Conservation (phyloP, 2,888 invertebrate genomes). For the Melanophora roralis region DNA sequence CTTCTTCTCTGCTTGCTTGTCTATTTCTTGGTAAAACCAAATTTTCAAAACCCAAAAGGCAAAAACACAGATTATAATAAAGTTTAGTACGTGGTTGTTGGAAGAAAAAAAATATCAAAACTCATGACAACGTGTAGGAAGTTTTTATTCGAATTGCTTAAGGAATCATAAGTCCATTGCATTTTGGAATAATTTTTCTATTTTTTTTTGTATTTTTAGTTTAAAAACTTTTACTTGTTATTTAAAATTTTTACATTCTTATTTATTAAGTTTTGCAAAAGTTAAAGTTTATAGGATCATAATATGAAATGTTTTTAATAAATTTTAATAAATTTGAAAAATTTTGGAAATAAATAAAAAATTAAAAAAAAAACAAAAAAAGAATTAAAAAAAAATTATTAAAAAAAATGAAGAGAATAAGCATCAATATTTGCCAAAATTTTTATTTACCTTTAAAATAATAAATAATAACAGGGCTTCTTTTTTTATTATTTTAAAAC, state of each 20-base stretch:
- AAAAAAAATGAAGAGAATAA: not conserved
- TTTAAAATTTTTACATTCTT: too few species aligned
- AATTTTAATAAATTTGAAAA: not conserved
- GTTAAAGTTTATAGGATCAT: constrained; percentile 19
- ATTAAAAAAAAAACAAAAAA: not conserved
- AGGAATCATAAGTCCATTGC: not conserved
- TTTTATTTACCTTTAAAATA: too few species aligned
- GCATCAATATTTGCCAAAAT: too few species aligned
- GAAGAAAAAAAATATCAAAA: not conserved
- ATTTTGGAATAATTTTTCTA: too few species aligned
- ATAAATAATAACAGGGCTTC: too few species aligned
- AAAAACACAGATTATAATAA: constrained; percentile 30
- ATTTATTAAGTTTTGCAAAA: too few species aligned
- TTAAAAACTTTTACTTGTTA: too few species aligned
- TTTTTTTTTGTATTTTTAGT: too few species aligned
- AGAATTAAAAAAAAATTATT: too few species aligned
- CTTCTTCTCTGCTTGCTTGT: not conserved
- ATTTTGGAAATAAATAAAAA: too few species aligned
- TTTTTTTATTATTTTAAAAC: too few species aligned
- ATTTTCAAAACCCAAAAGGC: not conserved
- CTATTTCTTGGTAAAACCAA: not conserved
- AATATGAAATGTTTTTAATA: constrained; percentile 22
- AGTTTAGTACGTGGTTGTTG: constrained; percentile 38
- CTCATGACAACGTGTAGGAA: not conserved
- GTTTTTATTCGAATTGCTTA: not conserved